Conservation (phyloP, 2,113 vertebrate species). For the Rhynchopsitta pachyrhyncha region DNA sequence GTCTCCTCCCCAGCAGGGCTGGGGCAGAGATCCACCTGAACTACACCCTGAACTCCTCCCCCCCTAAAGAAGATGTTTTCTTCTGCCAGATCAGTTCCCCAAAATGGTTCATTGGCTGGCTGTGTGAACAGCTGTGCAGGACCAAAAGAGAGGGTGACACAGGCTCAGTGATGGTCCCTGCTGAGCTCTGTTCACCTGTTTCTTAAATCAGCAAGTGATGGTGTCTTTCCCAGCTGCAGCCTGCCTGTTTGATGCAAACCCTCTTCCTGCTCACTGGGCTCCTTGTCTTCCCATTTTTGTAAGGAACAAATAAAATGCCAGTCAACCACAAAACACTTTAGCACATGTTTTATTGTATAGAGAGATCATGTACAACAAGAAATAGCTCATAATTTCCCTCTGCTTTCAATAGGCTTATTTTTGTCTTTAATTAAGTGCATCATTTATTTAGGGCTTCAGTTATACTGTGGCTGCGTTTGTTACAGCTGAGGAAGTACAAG, state of each 20-base stretch:
- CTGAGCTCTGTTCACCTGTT: background rate
- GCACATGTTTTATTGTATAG: background rate
- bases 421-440: constrained; percentile 42
- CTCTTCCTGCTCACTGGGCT: background rate
- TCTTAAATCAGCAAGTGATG: background rate
- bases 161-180: background rate
- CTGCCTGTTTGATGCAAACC: background rate
- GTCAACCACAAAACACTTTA: constrained; percentile 19
- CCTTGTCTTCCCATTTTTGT: background rate
- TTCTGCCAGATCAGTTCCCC: constrained; percentile 41
- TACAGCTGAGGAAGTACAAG: constrained; percentile 3
- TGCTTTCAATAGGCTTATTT: background rate
- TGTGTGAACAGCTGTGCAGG: constrained; percentile 2
- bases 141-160: background rate
- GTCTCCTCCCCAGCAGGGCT: background rate
- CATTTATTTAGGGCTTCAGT: constrained; percentile 26
- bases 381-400: constrained; percentile 9
- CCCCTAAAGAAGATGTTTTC: background rate
- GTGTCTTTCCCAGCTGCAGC: background rate
- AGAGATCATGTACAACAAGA: background rate
- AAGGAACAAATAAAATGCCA: background rate
- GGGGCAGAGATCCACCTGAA: background rate
- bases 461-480: background rate
- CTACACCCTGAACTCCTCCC: background rate
- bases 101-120: constrained; percentile 22